Evolutionary conservation across 2,113 vertebrate genomes (phyloP), one percentile per base, ranked within the genome.

Genomic region (Pardalotus punctatus): DNA sequence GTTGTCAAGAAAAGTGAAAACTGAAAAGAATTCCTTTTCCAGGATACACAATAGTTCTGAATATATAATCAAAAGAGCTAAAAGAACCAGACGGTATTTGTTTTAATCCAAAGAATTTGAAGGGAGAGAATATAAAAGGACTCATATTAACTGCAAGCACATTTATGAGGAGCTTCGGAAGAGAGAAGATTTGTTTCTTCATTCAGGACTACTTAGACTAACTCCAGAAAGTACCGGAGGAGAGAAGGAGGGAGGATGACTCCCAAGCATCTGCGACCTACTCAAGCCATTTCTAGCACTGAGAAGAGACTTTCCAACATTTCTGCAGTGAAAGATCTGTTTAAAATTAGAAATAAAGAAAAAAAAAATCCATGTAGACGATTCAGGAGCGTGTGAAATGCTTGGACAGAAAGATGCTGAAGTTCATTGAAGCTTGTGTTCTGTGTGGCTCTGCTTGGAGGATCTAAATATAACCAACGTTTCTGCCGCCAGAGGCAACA

Each of bases 1-100:
- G 94, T 96, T 95, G 94, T 96, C 93, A 95, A 97, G 94, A 95
- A 95, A 97, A 96, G 92, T 94, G 92, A 96, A 96, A 96, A 96
- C 94, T 93, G 90, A 96, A 97, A 96, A 90, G 92, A 95, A 96
- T 93, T 96, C 93, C 95, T 97, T 97, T 94, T 96, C 95, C 96
- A 96, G 96, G 96, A 96, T 95, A 96, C 90, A 97, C 96, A 96
- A 97, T 96, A 96, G 92, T 96, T 95, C 92, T 95, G 93, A 96
- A 96, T 96, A 96, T 96, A 96, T 94, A 97, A 96, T 97, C 96
- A 93, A 96, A 96, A 94, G 95, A 97, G 95, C 93, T 96, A 97
- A 92, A 94, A 95, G 96, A 96, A 97, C 88, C 96, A 96, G 92
- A 96, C 93, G 93, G 94, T 96, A 95, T 96, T 97, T 96, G 94